Evolutionary conservation across 2,888 invertebrate species (phyloP), one percentile per base, ranked within the genome.

Genomic region (Frankliniella fusca): DNA sequence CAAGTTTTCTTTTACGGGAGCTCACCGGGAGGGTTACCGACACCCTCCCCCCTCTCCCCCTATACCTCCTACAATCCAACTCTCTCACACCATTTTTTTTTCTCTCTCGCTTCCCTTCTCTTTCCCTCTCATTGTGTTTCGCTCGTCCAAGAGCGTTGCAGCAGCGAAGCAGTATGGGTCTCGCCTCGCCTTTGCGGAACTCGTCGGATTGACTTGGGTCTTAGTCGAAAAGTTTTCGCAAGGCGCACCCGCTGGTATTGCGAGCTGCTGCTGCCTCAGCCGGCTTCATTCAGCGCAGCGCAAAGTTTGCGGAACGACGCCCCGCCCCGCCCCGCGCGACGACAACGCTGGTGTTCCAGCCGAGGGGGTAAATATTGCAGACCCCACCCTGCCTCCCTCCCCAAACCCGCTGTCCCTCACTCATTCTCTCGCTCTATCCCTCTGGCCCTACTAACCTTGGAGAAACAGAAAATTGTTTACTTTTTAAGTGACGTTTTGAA

Each of bases 331-430:
- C n/a, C n/a, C n/a, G n/a, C n/a, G 38, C 38, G 38, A 38, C 2
- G 38, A 5, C 38, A 38, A 38, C 38, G 38, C 38, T 38, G 3
- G 38, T 38, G 38, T 2, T 38, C 38, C 38, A 38, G 38, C 38
- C 38, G 38, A 38, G 38, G 54, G 12, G 70, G 70, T 76, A 76
- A 76, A 76, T 76, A 76, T 76, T 76, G 70, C 23, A 76, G 9
- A 12, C 27, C 70, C 9, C 70, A 12, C 70, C 70, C 70, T 9
- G 12, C 70, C 70, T 76, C 70, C 27, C 70, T 27, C 11, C 5
- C 3, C 38, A 38, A 38, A 5, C 38, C n/a, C n/a, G 5, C 5
- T 38, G 3, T 38, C 38, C 38, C 38, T 5, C 5, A 2, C 38
- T 38, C 38, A 38, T 38, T 5, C 38, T 5, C n/a, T n/a, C n/a